These are phyloP conservation scores for Volucella inflata DNA, from an alignment of 2,888 invertebrate species.

Conservation along the genomic window DNA sequence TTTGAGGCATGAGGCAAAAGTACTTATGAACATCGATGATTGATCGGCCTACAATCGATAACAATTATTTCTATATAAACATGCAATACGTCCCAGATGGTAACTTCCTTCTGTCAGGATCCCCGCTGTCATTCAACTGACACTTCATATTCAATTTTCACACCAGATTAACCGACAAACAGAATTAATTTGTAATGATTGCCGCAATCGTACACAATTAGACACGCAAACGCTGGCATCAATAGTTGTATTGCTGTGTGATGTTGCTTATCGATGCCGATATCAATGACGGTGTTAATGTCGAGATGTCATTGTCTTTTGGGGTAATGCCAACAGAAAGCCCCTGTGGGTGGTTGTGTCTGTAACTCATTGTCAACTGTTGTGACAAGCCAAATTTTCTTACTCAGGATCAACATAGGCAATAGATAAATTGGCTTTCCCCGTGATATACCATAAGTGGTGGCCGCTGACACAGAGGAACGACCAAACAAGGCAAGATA, in stretches of 20 bases:
- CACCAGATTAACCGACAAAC: constrained; percentile 49
- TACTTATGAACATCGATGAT: neutral
- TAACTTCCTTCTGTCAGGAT: neutral
- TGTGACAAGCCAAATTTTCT: constrained; percentile 61
- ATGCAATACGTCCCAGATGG: neutral
- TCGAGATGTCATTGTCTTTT: neutral
- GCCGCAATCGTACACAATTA: constrained; percentile 46
- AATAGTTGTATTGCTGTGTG: constrained; percentile 34
- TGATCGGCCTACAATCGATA: constrained; percentile 1
- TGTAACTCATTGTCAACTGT: constrained; percentile 53
- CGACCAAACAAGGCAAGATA: neutral
- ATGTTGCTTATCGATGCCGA: neutral
- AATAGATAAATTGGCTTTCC: constrained; percentile 9
- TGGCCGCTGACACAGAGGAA: neutral
- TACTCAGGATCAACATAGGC: constrained; percentile 34
- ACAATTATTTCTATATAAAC: neutral
- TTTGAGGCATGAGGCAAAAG: neutral
- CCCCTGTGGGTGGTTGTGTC: neutral
- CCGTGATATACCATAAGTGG: neutral
- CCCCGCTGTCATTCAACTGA: constrained; percentile 44
- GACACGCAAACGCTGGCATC: constrained; percentile 42
- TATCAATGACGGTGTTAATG: neutral
- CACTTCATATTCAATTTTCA: constrained; percentile 65
- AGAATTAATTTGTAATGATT: constrained; percentile 65
- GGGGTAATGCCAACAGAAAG: neutral